Evolutionary conservation across 2,888 invertebrate genomes (phyloP).

Genomic region (Mesodorylaimus sp.): DNA sequence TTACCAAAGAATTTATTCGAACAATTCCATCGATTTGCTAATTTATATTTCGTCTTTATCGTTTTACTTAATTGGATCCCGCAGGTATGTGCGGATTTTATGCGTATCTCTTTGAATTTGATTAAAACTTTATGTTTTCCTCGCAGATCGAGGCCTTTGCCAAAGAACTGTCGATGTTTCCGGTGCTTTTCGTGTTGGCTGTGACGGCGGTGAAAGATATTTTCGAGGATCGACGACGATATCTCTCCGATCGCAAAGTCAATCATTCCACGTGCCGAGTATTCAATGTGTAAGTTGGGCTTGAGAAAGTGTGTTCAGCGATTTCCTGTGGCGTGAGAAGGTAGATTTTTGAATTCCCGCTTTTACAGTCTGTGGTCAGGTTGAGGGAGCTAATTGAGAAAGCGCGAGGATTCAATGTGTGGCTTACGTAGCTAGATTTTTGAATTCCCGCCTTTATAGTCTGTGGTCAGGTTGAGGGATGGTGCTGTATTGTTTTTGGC

Average conservation of each 20-base stretch:
- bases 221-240: constrained; percentile 75
- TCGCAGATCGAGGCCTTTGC: constrained; percentile 18
- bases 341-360: no score
- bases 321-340: no score
- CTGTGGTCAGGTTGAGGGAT: no score
- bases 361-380: no score
- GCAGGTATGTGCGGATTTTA: constrained; percentile 45
- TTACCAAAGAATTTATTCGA: constrained; percentile 85
- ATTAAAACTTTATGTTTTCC: background rate
- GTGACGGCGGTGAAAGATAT: constrained; percentile 93
- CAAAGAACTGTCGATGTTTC: constrained; percentile 45
- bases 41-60: constrained; percentile 90
- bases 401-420: no score
- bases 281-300: constrained; percentile 56
- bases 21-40: constrained; percentile 85
- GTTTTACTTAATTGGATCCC: constrained; percentile 90
- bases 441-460: no score
- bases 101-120: no score
- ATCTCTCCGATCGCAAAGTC: constrained; percentile 73
- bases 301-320: background rate
- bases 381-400: no score
- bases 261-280: constrained; percentile 80
- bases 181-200: constrained; percentile 75
- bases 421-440: no score
- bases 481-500: no score